These are phyloP conservation scores for Ia io DNA, from an alignment of 2,113 vertebrate species.

Conservation along the genomic window DNA sequence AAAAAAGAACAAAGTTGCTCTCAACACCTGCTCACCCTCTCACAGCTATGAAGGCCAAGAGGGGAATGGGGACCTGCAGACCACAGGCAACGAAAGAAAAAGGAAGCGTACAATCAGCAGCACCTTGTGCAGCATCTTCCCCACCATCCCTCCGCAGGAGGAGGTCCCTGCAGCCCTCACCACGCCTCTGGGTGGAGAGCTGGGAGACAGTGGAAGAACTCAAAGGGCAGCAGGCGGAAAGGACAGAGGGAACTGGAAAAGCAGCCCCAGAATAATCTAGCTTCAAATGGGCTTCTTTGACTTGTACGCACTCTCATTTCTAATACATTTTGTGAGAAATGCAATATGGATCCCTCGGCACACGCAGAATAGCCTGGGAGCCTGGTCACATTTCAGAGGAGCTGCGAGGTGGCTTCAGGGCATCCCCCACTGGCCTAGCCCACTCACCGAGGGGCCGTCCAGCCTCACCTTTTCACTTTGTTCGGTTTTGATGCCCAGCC, in stretches of 20 bases:
- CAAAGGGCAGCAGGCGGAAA: background rate
- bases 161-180: background rate
- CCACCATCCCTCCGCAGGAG: background rate
- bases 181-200: background rate
- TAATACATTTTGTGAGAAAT: background rate
- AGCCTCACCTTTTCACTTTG: background rate
- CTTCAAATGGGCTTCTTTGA: background rate
- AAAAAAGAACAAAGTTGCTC: conserved; percentile 31
- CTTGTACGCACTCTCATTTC: background rate
- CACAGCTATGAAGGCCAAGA: background rate
- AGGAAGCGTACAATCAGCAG: background rate
- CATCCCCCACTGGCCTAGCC: background rate
- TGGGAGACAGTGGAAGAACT: background rate
- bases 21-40: conserved; percentile 38
- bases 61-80: background rate
- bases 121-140: background rate
- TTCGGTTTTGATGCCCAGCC: background rate
- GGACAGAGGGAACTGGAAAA: background rate
- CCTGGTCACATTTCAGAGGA: background rate
- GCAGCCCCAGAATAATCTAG: background rate
- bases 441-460: background rate
- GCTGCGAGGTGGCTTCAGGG: background rate
- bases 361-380: background rate
- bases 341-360: background rate
- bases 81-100: background rate